Conservation (phyloP, 2,113 vertebrate species). For the Mobula birostris region DNA sequence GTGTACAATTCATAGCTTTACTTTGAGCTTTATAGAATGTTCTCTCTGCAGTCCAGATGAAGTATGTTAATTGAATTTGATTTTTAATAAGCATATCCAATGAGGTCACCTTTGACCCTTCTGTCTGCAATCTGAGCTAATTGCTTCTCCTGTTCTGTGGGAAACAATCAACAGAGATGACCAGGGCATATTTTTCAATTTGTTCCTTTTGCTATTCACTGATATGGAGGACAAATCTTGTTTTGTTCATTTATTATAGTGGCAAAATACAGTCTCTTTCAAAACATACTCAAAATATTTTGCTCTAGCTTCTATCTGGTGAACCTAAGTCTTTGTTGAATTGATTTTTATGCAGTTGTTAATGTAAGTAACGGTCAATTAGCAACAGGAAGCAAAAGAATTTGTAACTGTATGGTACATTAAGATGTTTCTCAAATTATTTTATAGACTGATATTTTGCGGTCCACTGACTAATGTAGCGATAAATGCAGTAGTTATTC, state of each 20-base stretch:
- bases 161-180: background rate
- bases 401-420: background rate
- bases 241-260: background rate
- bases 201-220: background rate
- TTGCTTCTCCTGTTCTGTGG: background rate
- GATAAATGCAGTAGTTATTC: background rate
- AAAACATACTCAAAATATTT: background rate
- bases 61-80: background rate
- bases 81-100: background rate
- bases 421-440: background rate
- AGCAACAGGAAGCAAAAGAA: background rate
- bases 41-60: background rate
- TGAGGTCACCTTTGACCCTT: background rate
- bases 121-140: background rate
- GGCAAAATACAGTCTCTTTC: background rate
- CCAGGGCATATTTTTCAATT: background rate
- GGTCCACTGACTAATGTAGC: too few relatives aligned
- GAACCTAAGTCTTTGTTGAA: background rate
- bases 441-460: background rate
- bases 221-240: background rate
- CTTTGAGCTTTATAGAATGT: background rate
- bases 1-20: background rate
- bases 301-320: background rate
- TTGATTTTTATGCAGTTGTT: background rate
- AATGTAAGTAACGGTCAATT: background rate